Base-by-base conservation (phyloP, 2,797 vertebrate genomes). In the Crocidura indochinensis region DNA sequence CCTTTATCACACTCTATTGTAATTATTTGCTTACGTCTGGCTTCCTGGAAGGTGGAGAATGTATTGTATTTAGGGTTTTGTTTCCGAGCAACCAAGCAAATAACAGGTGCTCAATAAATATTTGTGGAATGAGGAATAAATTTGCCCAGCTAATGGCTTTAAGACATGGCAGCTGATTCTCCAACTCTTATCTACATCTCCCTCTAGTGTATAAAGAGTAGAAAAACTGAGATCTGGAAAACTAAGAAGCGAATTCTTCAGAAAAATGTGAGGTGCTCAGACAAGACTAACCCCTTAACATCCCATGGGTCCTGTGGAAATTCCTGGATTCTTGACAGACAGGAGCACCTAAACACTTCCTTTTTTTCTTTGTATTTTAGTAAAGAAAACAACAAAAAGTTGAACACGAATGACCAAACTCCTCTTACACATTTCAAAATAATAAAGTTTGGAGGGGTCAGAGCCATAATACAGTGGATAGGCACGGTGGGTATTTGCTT, bases 51-150 rank as follows among this genome's bases (percentile, higher is more conserved):
- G 17, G 2, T 47, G 38, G 64, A 92, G 4, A 91, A 84, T 69
- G 1, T 27, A 60, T 56, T 72, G 5, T 46, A 78, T 62, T 76
- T 73, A 60, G n/a, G 65, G 19, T 49, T 93, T 93, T 84, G 68
- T 71, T 49, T 44, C 24, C 79, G 93, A 89, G 19, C 47, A 77
- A 7, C 3, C 29, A 76, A 27, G 24, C 31, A 90, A 71, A 53
- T 74, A 79, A 24, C 47, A 92, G 64, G 47, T 80, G 8, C 17
- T 93, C 60, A 71, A 82, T 65, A 80, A 89, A 90, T 87, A 93
- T 73, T 56, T 84, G 56, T 67, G 27, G 26, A 91, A 79, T 19
- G 2, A 84, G 64, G 56, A 51, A 92, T 85, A 84, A 14, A 91
- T 89, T 69, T 77, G 20, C 12, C 29, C 15, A 60, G 29, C 10